These are phyloP conservation scores for Eciton burchellii DNA, from an alignment of 1,140 invertebrate genomes.

Conservation along the genomic window DNA sequence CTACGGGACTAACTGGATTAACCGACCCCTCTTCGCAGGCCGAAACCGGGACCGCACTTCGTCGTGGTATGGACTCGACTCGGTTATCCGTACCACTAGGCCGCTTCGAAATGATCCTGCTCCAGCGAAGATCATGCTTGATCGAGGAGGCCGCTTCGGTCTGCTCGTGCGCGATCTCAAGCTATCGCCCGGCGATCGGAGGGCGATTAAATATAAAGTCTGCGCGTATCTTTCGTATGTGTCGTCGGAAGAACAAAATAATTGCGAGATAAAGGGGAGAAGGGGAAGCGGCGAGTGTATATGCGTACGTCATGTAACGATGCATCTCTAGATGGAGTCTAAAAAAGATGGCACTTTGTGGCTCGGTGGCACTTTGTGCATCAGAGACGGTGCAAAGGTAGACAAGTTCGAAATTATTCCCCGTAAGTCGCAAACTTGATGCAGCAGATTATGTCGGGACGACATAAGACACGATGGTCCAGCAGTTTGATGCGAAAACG, in stretches of 20 bases:
- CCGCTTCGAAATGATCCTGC: conserved; percentile 58
- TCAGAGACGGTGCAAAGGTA: not conserved
- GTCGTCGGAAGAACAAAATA: too few species aligned
- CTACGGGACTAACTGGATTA: conserved; percentile 76
- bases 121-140: too few species aligned
- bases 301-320: too few species aligned
- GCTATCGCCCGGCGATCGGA: too few species aligned
- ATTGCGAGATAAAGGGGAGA: too few species aligned
- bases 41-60: conserved; percentile 59
- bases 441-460: conserved; percentile 13
- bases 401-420: conserved; percentile 38
- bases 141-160: too few species aligned
- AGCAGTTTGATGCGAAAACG: conserved; percentile 44
- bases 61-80: conserved; percentile 48
- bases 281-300: too few species aligned
- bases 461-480: conserved; percentile 23
- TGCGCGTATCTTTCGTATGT: too few species aligned
- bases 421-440: conserved; percentile 49
- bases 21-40: conserved; percentile 50
- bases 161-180: too few species aligned
- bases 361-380: not conserved
- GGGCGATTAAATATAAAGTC: too few species aligned
- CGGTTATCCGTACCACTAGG: conserved; percentile 59
- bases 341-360: too few species aligned
- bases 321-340: too few species aligned